Conservation (phyloP, 2,888 invertebrate genomes). For the Caenorhabditis japonica region DNA sequence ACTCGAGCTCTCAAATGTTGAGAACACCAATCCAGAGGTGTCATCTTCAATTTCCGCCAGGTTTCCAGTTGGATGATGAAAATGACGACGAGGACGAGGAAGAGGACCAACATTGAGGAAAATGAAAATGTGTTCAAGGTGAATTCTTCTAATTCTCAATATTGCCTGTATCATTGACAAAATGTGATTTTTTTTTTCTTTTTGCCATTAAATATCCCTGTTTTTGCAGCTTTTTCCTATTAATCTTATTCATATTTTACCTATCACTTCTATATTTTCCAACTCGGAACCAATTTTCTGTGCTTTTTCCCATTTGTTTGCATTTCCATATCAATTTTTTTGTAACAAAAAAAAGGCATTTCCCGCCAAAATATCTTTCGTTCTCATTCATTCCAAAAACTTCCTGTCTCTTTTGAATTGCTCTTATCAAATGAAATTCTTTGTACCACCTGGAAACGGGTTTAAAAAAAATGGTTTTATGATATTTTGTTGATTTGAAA, state of each 20-base stretch:
- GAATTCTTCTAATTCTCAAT: background rate
- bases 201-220: background rate
- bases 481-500: background rate
- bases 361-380: no score
- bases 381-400: no score
- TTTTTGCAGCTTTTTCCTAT: no score
- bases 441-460: conserved; percentile 4
- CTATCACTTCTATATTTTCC: background rate
- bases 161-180: conserved; percentile 28
- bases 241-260: background rate
- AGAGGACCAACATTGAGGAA: background rate
- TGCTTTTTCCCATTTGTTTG: background rate
- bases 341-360: no score
- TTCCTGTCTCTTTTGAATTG: background rate
- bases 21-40: conserved; percentile 40
- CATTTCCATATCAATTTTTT: no score
- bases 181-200: background rate
- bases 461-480: background rate
- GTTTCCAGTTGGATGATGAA: conserved; percentile 22
- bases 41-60: conserved; percentile 28
- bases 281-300: background rate
- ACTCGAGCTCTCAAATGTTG: background rate
- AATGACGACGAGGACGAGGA: conserved; percentile 5
- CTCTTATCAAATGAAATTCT: conserved; percentile 5
- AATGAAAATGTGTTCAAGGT: background rate